These are phyloP conservation scores for Zonitis immaculata DNA, from an alignment of 2,888 invertebrate genomes.

Conservation along the genomic window DNA sequence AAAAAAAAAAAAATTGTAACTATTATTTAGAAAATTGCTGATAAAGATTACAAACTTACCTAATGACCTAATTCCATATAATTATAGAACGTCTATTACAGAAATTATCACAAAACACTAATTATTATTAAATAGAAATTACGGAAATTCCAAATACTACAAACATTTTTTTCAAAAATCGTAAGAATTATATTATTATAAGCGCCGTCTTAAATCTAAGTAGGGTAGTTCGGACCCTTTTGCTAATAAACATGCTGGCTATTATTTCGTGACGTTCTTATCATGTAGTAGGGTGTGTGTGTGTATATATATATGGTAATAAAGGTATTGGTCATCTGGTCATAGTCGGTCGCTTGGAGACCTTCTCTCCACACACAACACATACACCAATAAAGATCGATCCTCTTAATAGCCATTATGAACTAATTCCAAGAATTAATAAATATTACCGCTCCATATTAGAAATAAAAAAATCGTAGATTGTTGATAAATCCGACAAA, in stretches of 20 bases:
- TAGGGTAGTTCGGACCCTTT: slow-evolving; percentile 13
- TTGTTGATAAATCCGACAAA: slow-evolving; percentile 8
- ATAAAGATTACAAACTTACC: too few species aligned
- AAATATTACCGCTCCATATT: slow-evolving; percentile 9
- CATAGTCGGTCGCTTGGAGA: slow-evolving; percentile 41
- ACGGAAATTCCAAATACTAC: too few species aligned
- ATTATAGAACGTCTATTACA: too few species aligned
- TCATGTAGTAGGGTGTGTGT: too few species aligned
- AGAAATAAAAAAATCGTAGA: slow-evolving; percentile 2
- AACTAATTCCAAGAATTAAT: slow-evolving; percentile 19
- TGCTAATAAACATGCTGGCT: slow-evolving; percentile 8
- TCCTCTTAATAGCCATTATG: slow-evolving; percentile 13
- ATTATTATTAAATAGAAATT: too few species aligned
- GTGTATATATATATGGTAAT: too few species aligned
- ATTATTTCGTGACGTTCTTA: slow-evolving; percentile 22
- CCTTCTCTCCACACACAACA: slow-evolving; percentile 23
- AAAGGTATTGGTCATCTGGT: slow-evolving; percentile 41
- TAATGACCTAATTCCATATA: too few species aligned
- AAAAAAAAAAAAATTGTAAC: too few species aligned
- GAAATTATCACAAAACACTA: too few species aligned
- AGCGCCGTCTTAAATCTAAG: slow-evolving; percentile 2
- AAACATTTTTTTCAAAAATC: not conserved
- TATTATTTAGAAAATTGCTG: too few species aligned
- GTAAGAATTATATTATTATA: not conserved
- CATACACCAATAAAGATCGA: slow-evolving; percentile 38